phyloP scores from a whole-genome alignment of 1,140 invertebrate genomes.

The Drosophila athabasca region DNA sequence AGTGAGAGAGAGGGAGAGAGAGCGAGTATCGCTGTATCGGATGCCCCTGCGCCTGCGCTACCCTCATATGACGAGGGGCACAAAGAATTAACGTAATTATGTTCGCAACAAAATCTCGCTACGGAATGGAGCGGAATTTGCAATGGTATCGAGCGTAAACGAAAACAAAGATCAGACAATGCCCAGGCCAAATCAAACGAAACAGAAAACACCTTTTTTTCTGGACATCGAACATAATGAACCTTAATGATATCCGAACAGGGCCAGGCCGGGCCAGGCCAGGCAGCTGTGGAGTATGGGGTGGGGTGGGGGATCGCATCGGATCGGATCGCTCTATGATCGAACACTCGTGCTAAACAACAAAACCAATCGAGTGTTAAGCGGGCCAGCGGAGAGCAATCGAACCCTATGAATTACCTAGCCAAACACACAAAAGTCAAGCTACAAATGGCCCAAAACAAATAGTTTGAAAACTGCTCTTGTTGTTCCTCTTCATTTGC shows the following conservation, averaged over 20 bases:
- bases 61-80: slow-evolving; percentile 59
- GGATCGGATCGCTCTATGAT: slow-evolving; percentile 24
- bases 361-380: slow-evolving; percentile 80
- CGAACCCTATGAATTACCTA: slow-evolving; percentile 65
- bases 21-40: slow-evolving; percentile 21
- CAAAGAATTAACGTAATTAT: slow-evolving; percentile 80
- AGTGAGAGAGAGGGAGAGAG: background rate
- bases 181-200: slow-evolving; percentile 69
- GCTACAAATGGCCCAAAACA: slow-evolving; percentile 74
- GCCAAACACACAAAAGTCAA: slow-evolving; percentile 47
- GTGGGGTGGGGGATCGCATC: slow-evolving; percentile 35
- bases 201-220: slow-evolving; percentile 73
- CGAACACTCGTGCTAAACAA: slow-evolving; percentile 72
- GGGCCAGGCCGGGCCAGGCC: slow-evolving; percentile 31
- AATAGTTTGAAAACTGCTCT: slow-evolving; percentile 64
- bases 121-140: slow-evolving; percentile 61
- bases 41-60: slow-evolving; percentile 39
- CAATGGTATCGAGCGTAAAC: slow-evolving; percentile 79
- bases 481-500: slow-evolving; percentile 76
- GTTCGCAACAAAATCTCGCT: slow-evolving; percentile 70
- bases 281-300: slow-evolving; percentile 36
- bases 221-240: slow-evolving; percentile 77
- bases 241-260: slow-evolving; percentile 74
- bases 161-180: slow-evolving; percentile 79
- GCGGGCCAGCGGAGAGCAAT: slow-evolving; percentile 54